Evolutionary conservation across 2,888 invertebrate species (phyloP).

Genomic region (Coleophora flavipennella): DNA sequence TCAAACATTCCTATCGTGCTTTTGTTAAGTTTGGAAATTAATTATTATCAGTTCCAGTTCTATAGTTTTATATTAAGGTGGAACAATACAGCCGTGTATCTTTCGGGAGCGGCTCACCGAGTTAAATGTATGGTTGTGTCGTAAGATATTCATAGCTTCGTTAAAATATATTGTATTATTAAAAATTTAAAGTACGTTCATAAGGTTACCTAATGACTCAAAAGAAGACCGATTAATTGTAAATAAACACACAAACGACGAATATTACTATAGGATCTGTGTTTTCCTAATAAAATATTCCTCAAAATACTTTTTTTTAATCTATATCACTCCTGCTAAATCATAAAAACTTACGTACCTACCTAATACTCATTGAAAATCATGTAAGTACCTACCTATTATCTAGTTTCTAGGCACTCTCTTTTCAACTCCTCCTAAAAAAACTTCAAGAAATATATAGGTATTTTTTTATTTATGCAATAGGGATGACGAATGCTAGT

Average conservation of each 20-base stretch:
- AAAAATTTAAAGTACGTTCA: constrained; percentile 36
- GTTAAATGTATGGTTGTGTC: constrained; percentile 74
- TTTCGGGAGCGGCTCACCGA: constrained; percentile 48
- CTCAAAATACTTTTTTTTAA: constrained; percentile 19
- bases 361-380: no score
- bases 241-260: constrained; percentile 55
- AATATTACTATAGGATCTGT: constrained; percentile 56
- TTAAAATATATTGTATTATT: constrained; percentile 55
- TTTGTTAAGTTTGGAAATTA: constrained; percentile 69
- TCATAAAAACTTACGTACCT: background rate
- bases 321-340: background rate
- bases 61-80: constrained; percentile 64
- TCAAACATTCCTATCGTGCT: constrained; percentile 30
- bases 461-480: no score
- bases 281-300: constrained; percentile 68
- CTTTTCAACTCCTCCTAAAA: no score
- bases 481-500: no score
- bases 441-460: no score
- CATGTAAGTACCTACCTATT: no score
- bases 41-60: constrained; percentile 67
- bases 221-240: constrained; percentile 53
- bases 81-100: constrained; percentile 47
- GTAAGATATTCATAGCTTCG: constrained; percentile 70
- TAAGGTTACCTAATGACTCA: constrained; percentile 50
- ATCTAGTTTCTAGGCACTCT: no score